phyloP scores from a whole-genome alignment of 2,888 invertebrate species.

The Tenthredo amoena region DNA sequence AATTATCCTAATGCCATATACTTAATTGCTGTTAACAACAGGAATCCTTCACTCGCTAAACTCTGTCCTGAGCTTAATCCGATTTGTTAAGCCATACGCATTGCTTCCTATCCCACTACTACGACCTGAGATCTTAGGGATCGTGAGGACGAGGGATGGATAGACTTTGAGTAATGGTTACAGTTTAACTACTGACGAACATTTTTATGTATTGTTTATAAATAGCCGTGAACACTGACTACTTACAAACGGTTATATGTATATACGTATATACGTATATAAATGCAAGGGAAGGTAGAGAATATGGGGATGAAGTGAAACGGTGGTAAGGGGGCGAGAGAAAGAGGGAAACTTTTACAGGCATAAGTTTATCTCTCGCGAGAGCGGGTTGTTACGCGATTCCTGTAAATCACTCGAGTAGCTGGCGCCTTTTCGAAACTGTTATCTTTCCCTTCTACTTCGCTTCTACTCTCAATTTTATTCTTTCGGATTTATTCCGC shows the following conservation, averaged over 20 bases:
- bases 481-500: slow-evolving; percentile 38
- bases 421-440: slow-evolving; percentile 42
- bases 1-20: slow-evolving; percentile 34
- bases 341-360: slow-evolving; percentile 20
- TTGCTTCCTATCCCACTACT: neutral
- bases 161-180: neutral
- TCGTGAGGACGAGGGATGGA: neutral
- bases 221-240: neutral
- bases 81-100: slow-evolving; percentile 39
- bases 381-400: slow-evolving; percentile 47
- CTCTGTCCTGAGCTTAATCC: slow-evolving; percentile 16
- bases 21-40: slow-evolving; percentile 47
- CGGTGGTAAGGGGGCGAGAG: neutral
- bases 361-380: slow-evolving; percentile 42
- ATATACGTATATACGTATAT: too few relatives aligned
- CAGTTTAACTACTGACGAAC: neutral
- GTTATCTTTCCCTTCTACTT: slow-evolving; percentile 45
- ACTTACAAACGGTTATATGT: neutral
- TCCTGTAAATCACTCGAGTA: slow-evolving; percentile 45
- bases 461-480: slow-evolving; percentile 44
- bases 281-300: neutral
- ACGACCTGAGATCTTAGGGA: neutral
- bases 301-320: neutral
- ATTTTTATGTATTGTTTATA: neutral
- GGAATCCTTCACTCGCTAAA: slow-evolving; percentile 21